Evolutionary conservation across 1,140 invertebrate genomes (phyloP).

Genomic region (Caenorhabditis inopinata): DNA sequence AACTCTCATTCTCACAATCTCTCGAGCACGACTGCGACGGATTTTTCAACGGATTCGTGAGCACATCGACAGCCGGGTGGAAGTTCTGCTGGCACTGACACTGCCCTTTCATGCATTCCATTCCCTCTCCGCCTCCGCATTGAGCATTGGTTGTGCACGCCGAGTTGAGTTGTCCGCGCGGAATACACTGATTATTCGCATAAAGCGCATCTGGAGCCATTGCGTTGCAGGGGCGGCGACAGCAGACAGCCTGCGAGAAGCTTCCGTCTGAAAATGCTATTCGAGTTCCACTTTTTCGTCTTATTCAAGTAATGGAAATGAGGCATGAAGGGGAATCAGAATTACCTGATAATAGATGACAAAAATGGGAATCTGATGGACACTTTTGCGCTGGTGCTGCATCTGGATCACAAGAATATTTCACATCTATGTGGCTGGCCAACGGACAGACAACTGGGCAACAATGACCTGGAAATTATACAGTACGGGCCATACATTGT

Average conservation of each 20-base stretch:
- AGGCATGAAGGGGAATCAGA: too few relatives aligned
- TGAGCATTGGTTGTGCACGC: slow-evolving; percentile 61
- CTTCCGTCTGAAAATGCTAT: slow-evolving; percentile 41
- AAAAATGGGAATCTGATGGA: slow-evolving; percentile 64
- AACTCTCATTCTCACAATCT: slow-evolving; percentile 58
- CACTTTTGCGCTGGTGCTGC: slow-evolving; percentile 43
- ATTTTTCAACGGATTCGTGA: slow-evolving; percentile 63
- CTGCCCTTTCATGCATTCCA: slow-evolving; percentile 61
- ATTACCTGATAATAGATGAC: slow-evolving; percentile 60
- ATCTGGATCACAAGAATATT: slow-evolving; percentile 48
- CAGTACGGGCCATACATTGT: too few relatives aligned
- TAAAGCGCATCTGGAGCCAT: slow-evolving; percentile 66
- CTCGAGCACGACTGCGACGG: slow-evolving; percentile 60
- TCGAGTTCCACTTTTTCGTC: not conserved
- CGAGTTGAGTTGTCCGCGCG: slow-evolving; percentile 62
- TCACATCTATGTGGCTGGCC: slow-evolving; percentile 48
- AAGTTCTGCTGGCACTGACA: slow-evolving; percentile 62
- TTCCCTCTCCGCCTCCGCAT: slow-evolving; percentile 64
- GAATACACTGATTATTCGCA: slow-evolving; percentile 57
- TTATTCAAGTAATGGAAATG: too few relatives aligned
- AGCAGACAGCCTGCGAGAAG: slow-evolving; percentile 61
- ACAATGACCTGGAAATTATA: slow-evolving; percentile 54
- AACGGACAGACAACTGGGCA: slow-evolving; percentile 63
- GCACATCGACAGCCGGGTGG: slow-evolving; percentile 53
- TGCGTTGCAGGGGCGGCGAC: slow-evolving; percentile 64